These are phyloP conservation scores for Neocrepidodera transversa DNA, from an alignment of 2,888 invertebrate species.

Conservation along the genomic window DNA sequence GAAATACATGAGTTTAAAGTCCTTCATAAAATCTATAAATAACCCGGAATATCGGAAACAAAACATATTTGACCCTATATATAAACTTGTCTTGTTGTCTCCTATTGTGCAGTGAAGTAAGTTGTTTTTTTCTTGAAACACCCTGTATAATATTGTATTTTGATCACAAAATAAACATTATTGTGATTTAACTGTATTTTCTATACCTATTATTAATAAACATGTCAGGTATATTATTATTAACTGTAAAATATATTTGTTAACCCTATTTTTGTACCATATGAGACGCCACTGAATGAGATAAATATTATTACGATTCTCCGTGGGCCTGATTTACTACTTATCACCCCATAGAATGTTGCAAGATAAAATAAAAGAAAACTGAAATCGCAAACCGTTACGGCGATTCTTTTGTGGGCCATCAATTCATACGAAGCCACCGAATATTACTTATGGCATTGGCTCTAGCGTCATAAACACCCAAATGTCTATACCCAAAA, in stretches of 20 bases:
- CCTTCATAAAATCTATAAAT: too few species aligned
- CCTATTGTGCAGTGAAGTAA: too few species aligned
- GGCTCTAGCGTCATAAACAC: slow-evolving; percentile 29
- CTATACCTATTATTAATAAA: neutral
- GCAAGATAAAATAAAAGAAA: slow-evolving; percentile 31
- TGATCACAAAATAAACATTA: too few species aligned
- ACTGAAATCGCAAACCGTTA: slow-evolving; percentile 37
- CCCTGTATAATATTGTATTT: too few species aligned
- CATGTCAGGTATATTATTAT: too few species aligned
- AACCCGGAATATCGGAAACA: too few species aligned
- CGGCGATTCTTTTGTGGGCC: slow-evolving; percentile 35
- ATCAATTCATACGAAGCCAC: slow-evolving; percentile 38
- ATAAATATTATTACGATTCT: slow-evolving; percentile 32
- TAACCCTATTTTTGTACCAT: neutral
- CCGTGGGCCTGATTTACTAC: slow-evolving; percentile 48
- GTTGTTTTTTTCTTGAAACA: too few species aligned
- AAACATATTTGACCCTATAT: too few species aligned
- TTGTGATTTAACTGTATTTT: too few species aligned
- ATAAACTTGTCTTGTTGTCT: too few species aligned
- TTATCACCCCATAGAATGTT: slow-evolving; percentile 46
- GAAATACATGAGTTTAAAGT: too few species aligned
- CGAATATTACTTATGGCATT: slow-evolving; percentile 30
- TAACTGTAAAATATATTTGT: neutral
- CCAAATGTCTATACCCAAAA: slow-evolving; percentile 25
- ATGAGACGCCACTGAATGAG: slow-evolving; percentile 5